Evolutionary conservation across 2,888 invertebrate species (phyloP), one percentile per base, ranked within the genome.

Genomic region (Choristoneura rosaceana): DNA sequence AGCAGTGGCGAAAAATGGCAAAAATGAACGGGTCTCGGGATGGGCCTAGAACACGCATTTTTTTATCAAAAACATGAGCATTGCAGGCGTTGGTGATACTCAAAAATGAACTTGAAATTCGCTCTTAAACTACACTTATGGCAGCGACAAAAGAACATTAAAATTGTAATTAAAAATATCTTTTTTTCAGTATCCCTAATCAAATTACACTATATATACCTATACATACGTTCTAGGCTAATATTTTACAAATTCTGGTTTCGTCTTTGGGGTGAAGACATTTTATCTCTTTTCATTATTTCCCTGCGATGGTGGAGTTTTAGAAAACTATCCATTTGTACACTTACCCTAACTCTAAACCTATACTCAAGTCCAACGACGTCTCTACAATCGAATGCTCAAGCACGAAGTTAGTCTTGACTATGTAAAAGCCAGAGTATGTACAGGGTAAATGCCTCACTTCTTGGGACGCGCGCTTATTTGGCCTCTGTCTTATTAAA

Each of bases 121-220:
- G 15, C 65, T 74, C 80, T 80, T 84, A 79, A 78, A 75, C 86
- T 88, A 88, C 80, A 86, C 88, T 87, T 90, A 91, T 91, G 91
- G 91, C 92, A 91, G 91, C 90, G 85, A 87, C 83, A 86, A 83
- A 83, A 85, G 84, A 80, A 80, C 75, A 77, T 83, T 81, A 81
- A 81, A 85, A 82, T 85, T 78, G 85, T 86, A 87, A 85, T 88
- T 87, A 91, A 93, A 92, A 93, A 93, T 92, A 92, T 93, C 89
- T 89, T 90, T 88, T 85, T 80, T 79, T 75, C 75, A 87, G 88
- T 83, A 86, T 85, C 59, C 81, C 85, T 55, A 55, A 84, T 84
- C 78, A 83, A 55, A 85, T 80, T 82, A 83, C 76, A 80, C 86
- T 87, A 85, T 80, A 73, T 87, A 87, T 89, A 87, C 87, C 84